A percentile compares a stretch with the other conserved stretches of the same genome.
Evolutionary conservation across 2,113 vertebrate genomes (phyloP).

Genomic region (Lycocorax pyrrhopterus): DNA sequence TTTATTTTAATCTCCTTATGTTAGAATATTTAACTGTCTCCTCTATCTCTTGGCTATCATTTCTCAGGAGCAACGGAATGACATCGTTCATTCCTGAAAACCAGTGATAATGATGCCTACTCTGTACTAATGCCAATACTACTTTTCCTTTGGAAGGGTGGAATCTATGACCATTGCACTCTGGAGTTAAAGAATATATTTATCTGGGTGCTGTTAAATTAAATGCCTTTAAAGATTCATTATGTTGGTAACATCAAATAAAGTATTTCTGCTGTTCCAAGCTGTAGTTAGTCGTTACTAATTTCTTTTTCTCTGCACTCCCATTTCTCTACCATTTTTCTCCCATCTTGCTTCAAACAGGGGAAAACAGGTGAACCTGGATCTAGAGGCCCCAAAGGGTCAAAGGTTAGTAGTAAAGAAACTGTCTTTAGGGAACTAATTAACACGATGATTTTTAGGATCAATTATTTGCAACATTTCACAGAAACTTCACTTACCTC

Average conservation of each 20-base stretch:
- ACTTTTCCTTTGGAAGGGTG: not conserved
- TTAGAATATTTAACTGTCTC: not conserved
- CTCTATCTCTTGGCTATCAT: not conserved
- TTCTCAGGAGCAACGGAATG: not conserved
- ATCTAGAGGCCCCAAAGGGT: slow-evolving; percentile 87
- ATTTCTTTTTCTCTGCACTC: slow-evolving; percentile 51
- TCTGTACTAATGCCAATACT: not conserved
- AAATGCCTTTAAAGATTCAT: not conserved
- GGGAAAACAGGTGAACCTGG: slow-evolving; percentile 92
- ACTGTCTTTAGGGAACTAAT: not conserved
- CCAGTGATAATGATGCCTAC: not conserved
- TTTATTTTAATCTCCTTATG: slow-evolving; percentile 21
- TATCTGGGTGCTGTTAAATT: not conserved
- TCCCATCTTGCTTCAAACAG: slow-evolving; percentile 69
- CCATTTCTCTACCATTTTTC: slow-evolving; percentile 41
- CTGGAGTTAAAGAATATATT: not conserved
- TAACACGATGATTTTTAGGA: not conserved
- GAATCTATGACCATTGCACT: not conserved
- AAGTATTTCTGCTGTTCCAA: slow-evolving; percentile 23
- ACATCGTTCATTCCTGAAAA: not conserved
- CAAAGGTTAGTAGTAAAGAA: slow-evolving; percentile 85
- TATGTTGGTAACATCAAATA: not conserved
- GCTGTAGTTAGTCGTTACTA: slow-evolving; percentile 25
- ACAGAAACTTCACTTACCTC: not conserved
- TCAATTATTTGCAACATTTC: not conserved